Conservation (phyloP, 2,797 vertebrate genomes). For the Falco columbarius region DNA sequence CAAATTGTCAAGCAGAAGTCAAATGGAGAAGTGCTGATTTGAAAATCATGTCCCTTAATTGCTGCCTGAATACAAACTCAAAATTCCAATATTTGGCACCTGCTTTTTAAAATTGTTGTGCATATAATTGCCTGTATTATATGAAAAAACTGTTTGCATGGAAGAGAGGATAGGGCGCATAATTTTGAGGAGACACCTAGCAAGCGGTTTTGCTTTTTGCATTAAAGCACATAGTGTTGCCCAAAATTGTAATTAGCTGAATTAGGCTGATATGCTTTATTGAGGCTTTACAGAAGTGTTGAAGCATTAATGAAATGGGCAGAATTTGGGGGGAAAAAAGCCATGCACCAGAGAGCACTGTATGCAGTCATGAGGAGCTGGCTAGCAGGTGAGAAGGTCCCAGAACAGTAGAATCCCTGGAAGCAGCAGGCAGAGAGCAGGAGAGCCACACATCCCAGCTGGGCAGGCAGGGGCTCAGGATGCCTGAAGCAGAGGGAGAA, state of each 20-base stretch:
- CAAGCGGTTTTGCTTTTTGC: not conserved
- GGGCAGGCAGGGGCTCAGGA: not conserved
- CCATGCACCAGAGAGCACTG: not conserved
- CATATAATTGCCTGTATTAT: not conserved
- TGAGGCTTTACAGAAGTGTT: not conserved
- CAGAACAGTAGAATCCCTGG: not conserved
- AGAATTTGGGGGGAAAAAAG: not conserved
- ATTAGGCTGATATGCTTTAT: not conserved
- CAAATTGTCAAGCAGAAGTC: constrained; percentile 28
- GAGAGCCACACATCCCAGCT: not conserved
- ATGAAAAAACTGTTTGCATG: not conserved
- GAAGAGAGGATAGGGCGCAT: not conserved
- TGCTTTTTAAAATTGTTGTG: not conserved
- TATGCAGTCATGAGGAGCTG: not conserved
- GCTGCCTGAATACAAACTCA: not conserved
- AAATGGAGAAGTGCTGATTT: not conserved
- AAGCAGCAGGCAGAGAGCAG: not conserved
- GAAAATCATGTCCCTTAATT: constrained; percentile 19
- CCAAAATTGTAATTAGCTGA: not conserved
- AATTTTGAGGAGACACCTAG: not conserved
- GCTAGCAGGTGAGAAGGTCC: not conserved
- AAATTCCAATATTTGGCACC: not conserved
- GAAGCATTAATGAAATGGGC: not conserved
- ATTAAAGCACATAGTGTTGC: not conserved
- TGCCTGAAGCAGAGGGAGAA: not conserved